Conservation (phyloP, 2,113 vertebrate genomes). For the Oncorhynchus keta region DNA sequence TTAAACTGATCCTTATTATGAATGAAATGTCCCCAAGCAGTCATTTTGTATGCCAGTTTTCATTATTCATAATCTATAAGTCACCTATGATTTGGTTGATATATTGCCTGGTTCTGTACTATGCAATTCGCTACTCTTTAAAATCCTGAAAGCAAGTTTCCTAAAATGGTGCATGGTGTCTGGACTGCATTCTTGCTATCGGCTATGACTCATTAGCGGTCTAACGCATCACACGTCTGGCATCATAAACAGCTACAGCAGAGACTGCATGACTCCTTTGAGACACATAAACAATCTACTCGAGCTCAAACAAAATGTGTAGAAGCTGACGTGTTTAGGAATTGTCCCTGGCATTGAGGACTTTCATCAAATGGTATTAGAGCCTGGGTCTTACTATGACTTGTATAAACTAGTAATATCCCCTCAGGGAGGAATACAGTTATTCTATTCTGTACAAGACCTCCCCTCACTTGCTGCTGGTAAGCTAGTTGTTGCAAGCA, state of each 20-base stretch:
- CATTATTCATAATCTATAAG: too few species aligned
- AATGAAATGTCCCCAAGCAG: too few species aligned
- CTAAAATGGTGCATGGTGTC: not conserved
- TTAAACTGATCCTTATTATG: too few species aligned
- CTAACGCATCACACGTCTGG: conserved; percentile 2
- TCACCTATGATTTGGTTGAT: too few species aligned
- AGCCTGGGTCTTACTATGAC: not conserved
- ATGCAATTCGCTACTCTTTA: too few species aligned
- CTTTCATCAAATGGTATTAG: not conserved
- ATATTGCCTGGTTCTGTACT: too few species aligned
- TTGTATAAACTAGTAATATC: not conserved
- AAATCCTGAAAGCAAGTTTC: not conserved
- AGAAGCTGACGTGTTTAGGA: not conserved
- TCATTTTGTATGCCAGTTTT: too few species aligned
- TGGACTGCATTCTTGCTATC: conserved; percentile 4
- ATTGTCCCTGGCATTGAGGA: not conserved
- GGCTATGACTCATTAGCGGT: not conserved
- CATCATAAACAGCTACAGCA: not conserved
- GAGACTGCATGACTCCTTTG: not conserved
- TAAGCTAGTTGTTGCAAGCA: not conserved
- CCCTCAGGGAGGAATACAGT: too few species aligned
- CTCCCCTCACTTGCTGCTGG: not conserved
- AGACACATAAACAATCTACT: not conserved
- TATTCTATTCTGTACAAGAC: not conserved
- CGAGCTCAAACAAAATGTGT: not conserved